Evolutionary conservation across 2,888 invertebrate genomes (phyloP).

Genomic region (Drosophila percnosoma): DNA sequence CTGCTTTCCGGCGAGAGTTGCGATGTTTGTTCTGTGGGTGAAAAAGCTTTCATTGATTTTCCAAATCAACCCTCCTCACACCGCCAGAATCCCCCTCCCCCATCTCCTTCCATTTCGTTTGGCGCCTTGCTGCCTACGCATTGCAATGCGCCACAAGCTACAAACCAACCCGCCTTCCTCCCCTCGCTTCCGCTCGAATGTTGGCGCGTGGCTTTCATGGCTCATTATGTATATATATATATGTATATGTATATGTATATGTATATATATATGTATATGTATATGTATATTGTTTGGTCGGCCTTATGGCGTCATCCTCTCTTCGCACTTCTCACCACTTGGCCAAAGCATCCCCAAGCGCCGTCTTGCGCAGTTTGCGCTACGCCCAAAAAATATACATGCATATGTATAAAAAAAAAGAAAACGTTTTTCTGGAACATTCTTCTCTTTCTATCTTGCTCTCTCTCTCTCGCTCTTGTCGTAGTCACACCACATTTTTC

Average conservation of each 20-base stretch:
- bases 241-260: not conserved
- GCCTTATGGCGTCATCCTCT: conserved; percentile 73
- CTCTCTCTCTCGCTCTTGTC: not conserved
- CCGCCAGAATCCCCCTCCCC: not conserved
- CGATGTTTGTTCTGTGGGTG: conserved; percentile 15
- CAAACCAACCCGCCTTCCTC: not conserved
- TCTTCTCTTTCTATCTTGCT: conserved; percentile 2
- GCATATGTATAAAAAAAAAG: conserved; percentile 4
- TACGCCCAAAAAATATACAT: conserved; percentile 50
- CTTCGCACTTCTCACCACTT: conserved; percentile 2
- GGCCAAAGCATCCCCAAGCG: conserved; percentile 46
- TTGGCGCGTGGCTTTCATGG: conserved; percentile 74
- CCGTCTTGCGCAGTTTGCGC: conserved; percentile 64
- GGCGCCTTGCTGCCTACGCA: conserved; percentile 56
- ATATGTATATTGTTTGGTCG: conserved; percentile 15
- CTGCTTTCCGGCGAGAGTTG: conserved; percentile 1
- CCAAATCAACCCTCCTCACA: conserved; percentile 3
- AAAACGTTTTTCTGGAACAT: conserved; percentile 11
- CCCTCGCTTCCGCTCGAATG: conserved; percentile 2
- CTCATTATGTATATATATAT: conserved; percentile 50
- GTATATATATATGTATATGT: not conserved
- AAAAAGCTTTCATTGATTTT: conserved; percentile 68
- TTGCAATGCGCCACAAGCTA: conserved; percentile 11
- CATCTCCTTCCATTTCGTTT: conserved; percentile 39
- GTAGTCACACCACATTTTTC: conserved; percentile 50